Base-by-base conservation (phyloP, 2,888 invertebrate genomes). In the Acronicta aceris region DNA sequence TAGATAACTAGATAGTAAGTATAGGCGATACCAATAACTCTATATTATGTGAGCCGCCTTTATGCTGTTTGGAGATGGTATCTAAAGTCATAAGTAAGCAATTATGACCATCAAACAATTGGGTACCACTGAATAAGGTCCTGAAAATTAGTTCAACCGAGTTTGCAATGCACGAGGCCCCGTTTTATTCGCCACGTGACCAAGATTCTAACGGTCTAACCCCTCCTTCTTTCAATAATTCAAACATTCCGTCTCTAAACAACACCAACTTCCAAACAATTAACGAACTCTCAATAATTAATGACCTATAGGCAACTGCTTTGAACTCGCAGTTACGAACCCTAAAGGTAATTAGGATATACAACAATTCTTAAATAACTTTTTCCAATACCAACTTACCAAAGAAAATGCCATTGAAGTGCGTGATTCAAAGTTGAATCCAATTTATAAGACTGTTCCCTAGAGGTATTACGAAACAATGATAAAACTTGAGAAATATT, bases 391-490 rank as follows among this genome's bases (percentile, higher is more conserved):
- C 71, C 78, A 80, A 81, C 81, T 71, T 69, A 76, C 65, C 61
- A 68, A 71, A 76, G 77, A 79, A 78, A 81, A 81, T 79, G 77
- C 74, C 76, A 80, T 77, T 82, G 71, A 81, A 85, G 82, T 86
- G 87, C 83, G 88, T 88, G 88, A 91, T 89, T 90, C 88, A 78
- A 90, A 92, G 88, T 90, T 88, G 81, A 89, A 94, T 93, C 94
- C 94, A 94, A 94, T 94, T 91, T 89, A 84, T 83, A 87, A 86
- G 88, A 93, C 91, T 85, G 90, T 85, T 83, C 94, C 90, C 94
- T 73, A 88, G 93, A 85, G 86, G 89, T 86, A 88, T 89, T 85
- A 83, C 87, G 87, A 89, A 90, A 89, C 88, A 91, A 91, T 91
- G 86, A 88, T 83, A 90, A 90, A 93, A 93, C 85, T 93, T 91